These are phyloP conservation scores for Acromyrmex echinatior DNA, from an alignment of 1,140 invertebrate species.

Conservation along the genomic window DNA sequence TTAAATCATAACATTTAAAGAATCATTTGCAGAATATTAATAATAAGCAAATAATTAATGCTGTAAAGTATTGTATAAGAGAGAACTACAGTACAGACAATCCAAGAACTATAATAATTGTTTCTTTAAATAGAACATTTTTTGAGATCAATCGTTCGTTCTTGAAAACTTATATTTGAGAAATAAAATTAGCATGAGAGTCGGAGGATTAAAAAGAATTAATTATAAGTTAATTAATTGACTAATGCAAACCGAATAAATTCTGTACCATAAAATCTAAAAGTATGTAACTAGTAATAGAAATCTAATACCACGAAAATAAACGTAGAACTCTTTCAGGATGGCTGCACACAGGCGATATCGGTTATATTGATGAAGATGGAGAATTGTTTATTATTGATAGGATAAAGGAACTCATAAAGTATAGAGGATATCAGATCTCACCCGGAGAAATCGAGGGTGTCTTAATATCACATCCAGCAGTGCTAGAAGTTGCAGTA, in stretches of 20 bases:
- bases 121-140: no score
- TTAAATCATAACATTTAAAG: no score
- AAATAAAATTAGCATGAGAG: no score
- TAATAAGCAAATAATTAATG: no score
- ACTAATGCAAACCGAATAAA: neutral
- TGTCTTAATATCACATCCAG: slow-evolving; percentile 87
- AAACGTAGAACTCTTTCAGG: slow-evolving; percentile 83
- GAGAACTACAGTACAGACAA: no score
- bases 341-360: slow-evolving; percentile 88
- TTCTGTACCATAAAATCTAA: neutral
- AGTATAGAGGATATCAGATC: slow-evolving; percentile 88
- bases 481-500: slow-evolving; percentile 88
- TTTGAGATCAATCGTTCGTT: no score
- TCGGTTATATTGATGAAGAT: slow-evolving; percentile 86
- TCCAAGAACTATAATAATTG: no score
- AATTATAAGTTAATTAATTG: neutral
- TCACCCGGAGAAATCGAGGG: slow-evolving; percentile 89
- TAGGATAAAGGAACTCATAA: slow-evolving; percentile 89
- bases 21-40: no score
- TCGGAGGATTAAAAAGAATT: neutral
- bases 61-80: no score
- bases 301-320: slow-evolving; percentile 69
- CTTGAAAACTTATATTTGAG: no score
- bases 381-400: slow-evolving; percentile 87
- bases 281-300: neutral